Evolutionary conservation across 1,140 invertebrate genomes (phyloP), one percentile per base, ranked within the genome.

Genomic region (Cydia splendana): DNA sequence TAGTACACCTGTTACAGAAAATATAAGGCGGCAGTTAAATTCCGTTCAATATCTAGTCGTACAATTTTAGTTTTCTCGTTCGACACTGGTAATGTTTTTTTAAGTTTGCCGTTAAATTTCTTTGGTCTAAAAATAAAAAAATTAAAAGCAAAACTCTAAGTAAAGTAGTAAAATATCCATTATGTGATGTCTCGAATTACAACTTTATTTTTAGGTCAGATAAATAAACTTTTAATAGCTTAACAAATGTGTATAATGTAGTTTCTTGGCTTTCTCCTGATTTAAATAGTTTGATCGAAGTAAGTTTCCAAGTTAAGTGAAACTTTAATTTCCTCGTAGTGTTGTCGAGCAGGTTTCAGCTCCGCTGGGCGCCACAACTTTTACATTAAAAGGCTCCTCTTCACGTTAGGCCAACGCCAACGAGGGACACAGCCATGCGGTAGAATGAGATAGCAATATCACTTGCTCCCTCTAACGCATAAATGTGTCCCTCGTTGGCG

Each of bases 281-380:
- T 24, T 62, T 24, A 62, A 62, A 24, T 62, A 62, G 18, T 62
- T 62, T 1, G 24, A 62, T 62, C 20, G 57, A 62, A 62, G 57
- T 62, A 24, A 20, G 57, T 9, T 20, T 4, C 57, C 7, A 62
- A 62, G 57, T 62, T 62, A 62, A 62, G 57, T 62, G 57, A 62
- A 62, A 62, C 20, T 62, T 62, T 62, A 62, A 62, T 62, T 62
- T 62, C 57, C 57, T 62, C 57, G 57, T 51, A 67, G 65, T 71
- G 57, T 62, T 62, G 18, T 71, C 34, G 30, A 42, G 30, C 67
- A 71, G 67, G 34, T 38, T 71, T 38, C 34, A 30, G 67, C 67
- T 71, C 15, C n/a, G 30, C 67, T 71, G 67, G 30, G n/a, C 67
- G 34, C n/a, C 38, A 71, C 67, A 18, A 7, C 67, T 42, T 71